These are phyloP conservation scores for Alectoris magna DNA, from an alignment of 2,797 vertebrate genomes.

Conservation along the genomic window DNA sequence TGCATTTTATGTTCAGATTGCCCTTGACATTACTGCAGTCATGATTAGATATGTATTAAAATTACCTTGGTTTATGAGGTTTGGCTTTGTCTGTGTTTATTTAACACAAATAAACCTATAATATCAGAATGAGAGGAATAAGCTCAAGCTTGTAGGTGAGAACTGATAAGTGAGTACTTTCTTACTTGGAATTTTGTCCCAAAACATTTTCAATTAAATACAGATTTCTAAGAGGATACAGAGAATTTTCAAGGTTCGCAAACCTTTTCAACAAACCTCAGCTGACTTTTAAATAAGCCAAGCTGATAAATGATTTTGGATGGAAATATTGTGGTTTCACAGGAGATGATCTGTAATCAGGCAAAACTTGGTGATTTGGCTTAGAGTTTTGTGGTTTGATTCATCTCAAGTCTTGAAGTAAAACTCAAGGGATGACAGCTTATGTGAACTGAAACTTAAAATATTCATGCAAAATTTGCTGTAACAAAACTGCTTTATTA, in stretches of 20 bases:
- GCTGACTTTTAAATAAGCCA: background rate
- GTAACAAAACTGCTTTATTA: background rate
- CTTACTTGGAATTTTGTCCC: background rate
- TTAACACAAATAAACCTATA: background rate
- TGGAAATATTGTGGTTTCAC: constrained; percentile 15
- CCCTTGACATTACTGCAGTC: background rate
- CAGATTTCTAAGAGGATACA: background rate
- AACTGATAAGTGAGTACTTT: background rate
- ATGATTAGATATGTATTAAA: background rate
- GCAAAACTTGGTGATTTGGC: constrained; percentile 19
- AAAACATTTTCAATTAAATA: background rate
- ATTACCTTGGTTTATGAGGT: background rate
- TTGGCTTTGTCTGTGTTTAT: background rate
- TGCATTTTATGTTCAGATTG: background rate
- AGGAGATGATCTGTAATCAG: background rate
- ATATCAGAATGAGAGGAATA: background rate
- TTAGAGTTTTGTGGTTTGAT: constrained; percentile 14
- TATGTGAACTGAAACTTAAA: constrained; percentile 13
- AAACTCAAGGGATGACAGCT: constrained; percentile 3
- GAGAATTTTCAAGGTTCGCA: background rate
- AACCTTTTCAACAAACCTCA: constrained; percentile 14
- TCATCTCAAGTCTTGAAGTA: constrained; percentile 27
- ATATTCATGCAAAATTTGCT: background rate
- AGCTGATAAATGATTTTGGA: background rate
- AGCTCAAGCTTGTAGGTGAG: background rate